phyloP scores from a whole-genome alignment of 2,888 invertebrate species.

The Thymelicus acteon region DNA sequence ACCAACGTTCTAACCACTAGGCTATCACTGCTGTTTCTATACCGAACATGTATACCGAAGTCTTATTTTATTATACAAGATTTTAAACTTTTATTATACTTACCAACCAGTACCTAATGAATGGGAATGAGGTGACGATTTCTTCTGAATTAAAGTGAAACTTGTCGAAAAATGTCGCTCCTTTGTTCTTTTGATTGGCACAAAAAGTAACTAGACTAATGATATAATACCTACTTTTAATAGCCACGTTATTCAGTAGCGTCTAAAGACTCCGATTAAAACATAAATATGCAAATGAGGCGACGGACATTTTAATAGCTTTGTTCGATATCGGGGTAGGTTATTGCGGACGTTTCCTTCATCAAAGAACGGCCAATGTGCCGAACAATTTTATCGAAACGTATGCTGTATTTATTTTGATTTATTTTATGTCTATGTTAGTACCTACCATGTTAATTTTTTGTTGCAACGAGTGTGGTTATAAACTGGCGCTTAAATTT shows the following conservation, averaged over 20 bases:
- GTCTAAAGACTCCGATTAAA: conserved; percentile 47
- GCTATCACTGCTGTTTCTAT: no score
- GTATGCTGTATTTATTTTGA: background rate
- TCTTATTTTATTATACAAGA: no score
- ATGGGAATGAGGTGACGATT: background rate
- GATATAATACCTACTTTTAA: conserved; percentile 2
- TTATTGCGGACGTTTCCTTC: conserved; percentile 34
- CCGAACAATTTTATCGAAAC: conserved; percentile 20
- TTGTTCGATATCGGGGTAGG: conserved; percentile 38
- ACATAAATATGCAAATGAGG: conserved; percentile 50
- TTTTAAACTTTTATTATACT: no score
- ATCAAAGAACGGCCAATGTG: conserved; percentile 18
- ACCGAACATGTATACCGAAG: no score
- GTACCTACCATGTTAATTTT: conserved; percentile 28
- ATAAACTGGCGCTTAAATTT: conserved; percentile 15
- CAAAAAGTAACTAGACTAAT: conserved; percentile 21
- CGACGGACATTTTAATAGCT: conserved; percentile 45
- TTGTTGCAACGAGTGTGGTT: conserved; percentile 14
- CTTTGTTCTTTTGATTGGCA: background rate
- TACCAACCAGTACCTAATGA: no score
- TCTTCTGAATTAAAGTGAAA: background rate
- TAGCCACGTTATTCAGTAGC: conserved; percentile 43
- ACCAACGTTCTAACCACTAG: no score
- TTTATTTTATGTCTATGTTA: conserved; percentile 7
- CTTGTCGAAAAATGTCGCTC: background rate